These are phyloP conservation scores for Triops longicaudatus DNA, from an alignment of 1,140 invertebrate species.

Conservation along the genomic window DNA sequence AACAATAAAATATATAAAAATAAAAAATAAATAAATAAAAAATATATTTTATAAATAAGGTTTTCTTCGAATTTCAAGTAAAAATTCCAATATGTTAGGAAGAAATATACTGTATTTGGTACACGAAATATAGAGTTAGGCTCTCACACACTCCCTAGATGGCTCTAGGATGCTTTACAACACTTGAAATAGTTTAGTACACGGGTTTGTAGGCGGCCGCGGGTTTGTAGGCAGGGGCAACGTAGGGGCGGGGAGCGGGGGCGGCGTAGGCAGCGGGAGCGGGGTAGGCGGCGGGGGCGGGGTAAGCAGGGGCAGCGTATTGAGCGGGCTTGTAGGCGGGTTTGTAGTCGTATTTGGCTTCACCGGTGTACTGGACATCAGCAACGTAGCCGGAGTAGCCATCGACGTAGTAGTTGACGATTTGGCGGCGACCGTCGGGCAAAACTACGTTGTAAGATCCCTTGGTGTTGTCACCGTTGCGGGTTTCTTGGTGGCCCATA, in stretches of 20 bases:
- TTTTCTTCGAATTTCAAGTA: too few relatives aligned
- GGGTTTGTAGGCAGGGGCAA: slow-evolving; percentile 17
- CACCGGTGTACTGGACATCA: slow-evolving; percentile 31
- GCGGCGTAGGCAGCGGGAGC: slow-evolving; percentile 26
- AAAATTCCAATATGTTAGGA: too few relatives aligned
- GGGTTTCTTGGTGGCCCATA: slow-evolving; percentile 32
- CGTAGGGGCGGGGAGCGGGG: slow-evolving; percentile 16
- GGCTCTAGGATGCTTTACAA: neutral
- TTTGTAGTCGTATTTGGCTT: slow-evolving; percentile 30
- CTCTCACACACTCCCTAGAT: neutral
- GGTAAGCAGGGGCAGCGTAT: slow-evolving; percentile 20
- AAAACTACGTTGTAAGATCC: slow-evolving; percentile 34
- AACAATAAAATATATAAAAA: too few relatives aligned
- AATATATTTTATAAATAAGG: too few relatives aligned
- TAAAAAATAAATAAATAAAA: too few relatives aligned
- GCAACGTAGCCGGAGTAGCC: slow-evolving; percentile 31
- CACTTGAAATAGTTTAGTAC: neutral
- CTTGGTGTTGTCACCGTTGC: slow-evolving; percentile 32
- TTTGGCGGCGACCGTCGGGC: slow-evolving; percentile 34
- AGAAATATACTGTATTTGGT: neutral
- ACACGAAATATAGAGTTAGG: neutral
- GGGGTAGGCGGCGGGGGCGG: slow-evolving; percentile 26
- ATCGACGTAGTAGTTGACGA: slow-evolving; percentile 30
- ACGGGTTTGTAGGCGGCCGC: slow-evolving; percentile 26
- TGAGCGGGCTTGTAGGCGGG: slow-evolving; percentile 27